A percentile compares a stretch with the other conserved stretches of the same genome.
phyloP scores from a whole-genome alignment of 1,140 invertebrate species.

The Drosophila nigrodunni region DNA sequence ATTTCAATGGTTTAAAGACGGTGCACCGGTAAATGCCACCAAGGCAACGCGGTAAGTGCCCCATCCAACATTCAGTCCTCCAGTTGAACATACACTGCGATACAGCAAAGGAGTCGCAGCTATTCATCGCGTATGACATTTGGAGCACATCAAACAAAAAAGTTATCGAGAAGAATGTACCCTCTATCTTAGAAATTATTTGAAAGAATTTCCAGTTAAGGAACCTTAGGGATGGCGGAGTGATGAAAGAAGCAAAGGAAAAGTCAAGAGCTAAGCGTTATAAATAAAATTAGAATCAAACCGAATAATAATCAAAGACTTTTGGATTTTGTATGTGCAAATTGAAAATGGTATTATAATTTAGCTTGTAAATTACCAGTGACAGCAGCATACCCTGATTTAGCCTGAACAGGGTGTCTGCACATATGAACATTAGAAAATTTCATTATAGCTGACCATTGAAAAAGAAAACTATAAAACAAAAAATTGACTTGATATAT shows the following conservation, averaged over 20 bases:
- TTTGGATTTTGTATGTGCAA: neutral
- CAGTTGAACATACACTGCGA: slow-evolving; percentile 57
- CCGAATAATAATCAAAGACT: too few relatives aligned
- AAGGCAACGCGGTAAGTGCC: slow-evolving; percentile 88
- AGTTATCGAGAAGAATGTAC: neutral
- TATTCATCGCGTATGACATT: slow-evolving; percentile 13
- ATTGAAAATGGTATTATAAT: neutral
- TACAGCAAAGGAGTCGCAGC: neutral
- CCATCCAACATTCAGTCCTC: neutral
- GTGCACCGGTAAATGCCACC: slow-evolving; percentile 89
- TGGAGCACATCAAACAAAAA: neutral
- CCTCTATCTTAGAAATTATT: neutral
- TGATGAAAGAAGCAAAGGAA: too few relatives aligned
- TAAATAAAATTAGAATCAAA: too few relatives aligned
- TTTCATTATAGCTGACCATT: neutral
- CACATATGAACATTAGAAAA: neutral
- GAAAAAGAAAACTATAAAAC: slow-evolving; percentile 18
- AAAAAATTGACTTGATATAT: neutral
- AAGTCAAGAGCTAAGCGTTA: too few relatives aligned
- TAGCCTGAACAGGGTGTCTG: too few relatives aligned
- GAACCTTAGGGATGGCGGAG: too few relatives aligned
- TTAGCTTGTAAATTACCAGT: too few relatives aligned
- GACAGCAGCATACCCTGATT: too few relatives aligned
- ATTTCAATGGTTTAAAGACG: slow-evolving; percentile 93
- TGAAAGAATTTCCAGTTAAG: neutral